Base-by-base conservation (phyloP, 2,888 invertebrate species). In the Euplexia lucipara region DNA sequence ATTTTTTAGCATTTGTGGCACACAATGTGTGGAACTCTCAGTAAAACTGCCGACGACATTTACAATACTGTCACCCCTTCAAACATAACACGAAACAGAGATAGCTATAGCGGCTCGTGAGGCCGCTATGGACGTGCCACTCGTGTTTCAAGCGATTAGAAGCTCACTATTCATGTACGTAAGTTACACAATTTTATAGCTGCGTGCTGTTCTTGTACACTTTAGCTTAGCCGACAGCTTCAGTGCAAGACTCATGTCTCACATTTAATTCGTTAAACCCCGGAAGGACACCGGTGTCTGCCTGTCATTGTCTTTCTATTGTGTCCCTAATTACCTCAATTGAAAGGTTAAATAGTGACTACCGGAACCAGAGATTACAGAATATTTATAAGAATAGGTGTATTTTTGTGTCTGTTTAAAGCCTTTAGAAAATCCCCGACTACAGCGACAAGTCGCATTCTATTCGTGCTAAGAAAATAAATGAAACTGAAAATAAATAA, bases 401-500 rank as follows among this genome's bases (percentile, higher is more conserved):
- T 73, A 74, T 74, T 74, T 74, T 78, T 74, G 67, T 73, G 74
- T 73, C 66, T 78, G 42, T 73, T 78, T 73, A 60, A 54, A 75
- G 52, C 22, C 58, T 16, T 76, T 78, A 64, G 45, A 48, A 56
- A 56, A 34, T 32, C 30, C 18, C 35, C 41, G 57, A 41, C 10
- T 41, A 57, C 59, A 54, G 53, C 53, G 59, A 62, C 63, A 62
- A 16, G 49, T 58, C 58, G 78, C 63, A 53, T 54, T 79, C 45
- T 42, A 56, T 62, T 71, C 71, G 69, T 74, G 67, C 48, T 80
- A 72, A 81, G 75, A 14, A 67, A 69, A 70, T 79, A 61, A 75
- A 78, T 68, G 30, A 72, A 82, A 80, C 70, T 68, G 60, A 66
- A 74, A 69, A 75, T 64, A 75, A 74, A 76, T 73, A 77, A 75